A percentile compares a stretch with the other conserved stretches of the same genome.
Conservation (phyloP, 2,797 vertebrate genomes). For the Crenuchus spilurus region DNA sequence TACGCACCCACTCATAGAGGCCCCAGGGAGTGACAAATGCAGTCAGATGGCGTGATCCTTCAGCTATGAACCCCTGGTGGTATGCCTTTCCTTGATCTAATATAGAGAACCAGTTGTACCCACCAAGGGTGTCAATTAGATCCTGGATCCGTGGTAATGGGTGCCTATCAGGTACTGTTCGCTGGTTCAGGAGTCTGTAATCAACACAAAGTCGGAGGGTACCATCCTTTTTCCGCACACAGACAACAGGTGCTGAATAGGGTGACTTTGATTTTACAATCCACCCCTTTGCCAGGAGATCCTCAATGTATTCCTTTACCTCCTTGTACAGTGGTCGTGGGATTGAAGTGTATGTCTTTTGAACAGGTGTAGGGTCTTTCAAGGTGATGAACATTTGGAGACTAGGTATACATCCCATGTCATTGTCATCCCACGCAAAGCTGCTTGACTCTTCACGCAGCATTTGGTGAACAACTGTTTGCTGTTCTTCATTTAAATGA, state of each 20-base stretch:
- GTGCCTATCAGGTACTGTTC: constrained; percentile 1
- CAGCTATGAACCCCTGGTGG: constrained; percentile 24
- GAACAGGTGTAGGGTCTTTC: constrained; percentile 13
- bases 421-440: constrained; percentile 1
- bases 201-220: constrained; percentile 5
- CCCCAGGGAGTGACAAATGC: constrained; percentile 10
- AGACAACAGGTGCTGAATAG: constrained; percentile 23
- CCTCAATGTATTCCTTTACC: constrained; percentile 27
- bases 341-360: constrained; percentile 28
- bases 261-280: constrained; percentile 17
- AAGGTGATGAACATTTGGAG: constrained; percentile 23
- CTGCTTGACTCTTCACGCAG: constrained; percentile 5
- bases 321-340: constrained; percentile 42
- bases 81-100: constrained; percentile 28
- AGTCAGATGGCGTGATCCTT: constrained; percentile 32
- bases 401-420: background rate
- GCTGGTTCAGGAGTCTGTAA: constrained; percentile 18
- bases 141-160: constrained; percentile 25
- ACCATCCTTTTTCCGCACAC: too few relatives aligned
- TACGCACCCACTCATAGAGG: constrained; percentile 35
- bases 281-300: background rate
- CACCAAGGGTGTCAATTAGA: constrained; percentile 1
- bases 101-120: constrained; percentile 37
- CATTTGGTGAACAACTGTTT: background rate
- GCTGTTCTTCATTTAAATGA: background rate